phyloP scores from a whole-genome alignment of 2,797 vertebrate species.

The Neomorphus geoffroyi region DNA sequence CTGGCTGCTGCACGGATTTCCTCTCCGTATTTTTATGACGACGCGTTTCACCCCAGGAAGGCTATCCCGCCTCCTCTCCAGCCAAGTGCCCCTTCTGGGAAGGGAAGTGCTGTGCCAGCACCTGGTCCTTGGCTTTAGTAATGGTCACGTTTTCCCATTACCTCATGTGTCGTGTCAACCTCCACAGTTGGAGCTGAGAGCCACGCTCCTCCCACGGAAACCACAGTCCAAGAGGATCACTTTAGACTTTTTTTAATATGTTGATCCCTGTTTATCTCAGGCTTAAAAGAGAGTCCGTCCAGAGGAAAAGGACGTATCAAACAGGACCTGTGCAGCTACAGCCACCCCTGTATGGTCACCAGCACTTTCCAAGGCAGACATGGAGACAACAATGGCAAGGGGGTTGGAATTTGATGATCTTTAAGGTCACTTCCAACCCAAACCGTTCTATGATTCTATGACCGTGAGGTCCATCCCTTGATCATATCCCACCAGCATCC shows the following conservation, averaged over 20 bases:
- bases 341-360: background rate
- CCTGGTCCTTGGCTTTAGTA: background rate
- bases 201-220: background rate
- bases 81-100: constrained; percentile 33
- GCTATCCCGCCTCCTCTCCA: background rate
- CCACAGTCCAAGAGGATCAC: background rate
- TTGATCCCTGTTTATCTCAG: background rate
- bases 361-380: background rate
- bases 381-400: too few species aligned
- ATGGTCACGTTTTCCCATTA: background rate
- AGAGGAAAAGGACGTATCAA: background rate
- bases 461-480: rapidly evolving
- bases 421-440: too few species aligned
- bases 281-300: background rate
- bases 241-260: rapidly evolving
- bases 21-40: background rate
- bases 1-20: background rate
- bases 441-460: too few species aligned
- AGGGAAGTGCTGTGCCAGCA: background rate
- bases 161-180: background rate
- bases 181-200: background rate
- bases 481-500: background rate
- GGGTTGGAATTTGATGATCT: too few species aligned
- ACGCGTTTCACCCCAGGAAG: background rate
- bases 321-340: background rate